Evolutionary conservation across 2,113 vertebrate genomes (phyloP).

Genomic region (Aviceda subcristata): DNA sequence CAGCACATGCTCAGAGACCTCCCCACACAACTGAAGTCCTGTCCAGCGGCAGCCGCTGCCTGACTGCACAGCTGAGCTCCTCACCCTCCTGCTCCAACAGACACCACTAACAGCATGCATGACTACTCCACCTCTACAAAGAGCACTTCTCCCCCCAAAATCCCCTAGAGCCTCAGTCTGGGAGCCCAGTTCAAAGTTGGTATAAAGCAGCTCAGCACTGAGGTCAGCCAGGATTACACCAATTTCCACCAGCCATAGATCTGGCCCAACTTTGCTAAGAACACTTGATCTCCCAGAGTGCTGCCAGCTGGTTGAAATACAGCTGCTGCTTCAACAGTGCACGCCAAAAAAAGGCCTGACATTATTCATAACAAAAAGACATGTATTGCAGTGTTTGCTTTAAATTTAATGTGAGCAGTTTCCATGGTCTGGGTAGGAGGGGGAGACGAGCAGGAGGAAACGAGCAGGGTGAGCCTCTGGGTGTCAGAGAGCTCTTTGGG

Average conservation of each 20-base stretch:
- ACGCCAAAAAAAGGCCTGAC: neutral
- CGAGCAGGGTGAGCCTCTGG: neutral
- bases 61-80: neutral
- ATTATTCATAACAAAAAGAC: neutral
- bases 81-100: neutral
- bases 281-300: neutral
- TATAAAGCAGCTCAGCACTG: neutral
- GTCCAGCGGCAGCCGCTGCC: neutral
- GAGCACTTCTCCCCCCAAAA: neutral
- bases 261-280: neutral
- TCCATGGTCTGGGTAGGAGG: neutral
- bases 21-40: neutral
- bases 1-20: neutral
- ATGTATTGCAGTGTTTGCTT: neutral
- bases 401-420: neutral
- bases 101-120: neutral
- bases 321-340: conserved; percentile 29
- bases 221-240: neutral
- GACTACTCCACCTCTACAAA: neutral
- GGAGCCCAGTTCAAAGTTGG: neutral
- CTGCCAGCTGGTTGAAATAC: conserved; percentile 35
- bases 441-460: neutral
- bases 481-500: neutral
- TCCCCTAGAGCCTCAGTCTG: neutral
- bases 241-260: neutral